Base-by-base conservation (phyloP, 2,888 invertebrate species). In the Penaeus monodon region DNA sequence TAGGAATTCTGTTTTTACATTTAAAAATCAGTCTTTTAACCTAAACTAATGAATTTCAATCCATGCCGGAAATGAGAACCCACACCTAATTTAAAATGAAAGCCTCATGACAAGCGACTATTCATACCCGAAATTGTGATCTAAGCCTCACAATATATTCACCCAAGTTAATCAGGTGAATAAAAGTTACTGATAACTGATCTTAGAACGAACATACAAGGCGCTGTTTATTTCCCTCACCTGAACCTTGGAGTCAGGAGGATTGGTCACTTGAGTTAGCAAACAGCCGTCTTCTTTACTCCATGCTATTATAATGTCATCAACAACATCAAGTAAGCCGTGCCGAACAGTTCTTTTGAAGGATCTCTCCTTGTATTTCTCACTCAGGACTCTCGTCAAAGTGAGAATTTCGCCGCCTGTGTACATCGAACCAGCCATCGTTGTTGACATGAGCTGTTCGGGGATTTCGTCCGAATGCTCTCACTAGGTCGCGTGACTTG, bases 251-350 rank as follows among this genome's bases (percentile, higher is more conserved):
- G 86, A 81, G 68, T 86, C 81, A 14, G 83, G 68, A 12, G 79
- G 81, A 33, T 85, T 38, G 6, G 86, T 33, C 44, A 85, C 57
- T n/a, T 86, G 85, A 10, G 89, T 76, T 63, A 78, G 85, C 7
- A 89, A 68, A 57, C 89, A 89, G 33, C 82, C 82, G 29, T 89
- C 89, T 44, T 84, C 88, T 65, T 80, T 83, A 63, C 88, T 85
- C 89, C 89, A 89, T 6, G 82, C 86, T 44, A 89, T 14, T 2
- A 89, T 44, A 17, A 82, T 78, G 68, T 89, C 89, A 73, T 89
- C 89, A n/a, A 86, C 85, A 7, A 83, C n/a, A 22, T 63, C 24
- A 44, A 88, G 29, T 10, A 88, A 64, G 8, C 68, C 64, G 70
- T 81, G 29, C 10, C 33, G 82, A 22, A 79, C 22, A 64, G 57